These are phyloP conservation scores for Varecia variegata DNA, from an alignment of 2,797 vertebrate genomes.

Conservation along the genomic window DNA sequence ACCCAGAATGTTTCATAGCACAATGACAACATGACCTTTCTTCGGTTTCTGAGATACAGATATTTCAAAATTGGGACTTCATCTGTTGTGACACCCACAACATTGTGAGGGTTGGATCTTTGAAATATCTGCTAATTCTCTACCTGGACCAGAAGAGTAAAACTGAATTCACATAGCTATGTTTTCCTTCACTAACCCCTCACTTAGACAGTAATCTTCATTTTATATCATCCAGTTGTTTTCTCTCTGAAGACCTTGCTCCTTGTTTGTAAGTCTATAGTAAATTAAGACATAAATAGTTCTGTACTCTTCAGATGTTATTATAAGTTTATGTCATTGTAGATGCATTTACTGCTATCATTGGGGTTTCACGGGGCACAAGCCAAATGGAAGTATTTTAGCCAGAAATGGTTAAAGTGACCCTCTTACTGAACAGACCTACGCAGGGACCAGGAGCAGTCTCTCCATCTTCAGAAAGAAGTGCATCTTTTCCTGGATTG, in stretches of 20 bases:
- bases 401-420: background rate
- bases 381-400: background rate
- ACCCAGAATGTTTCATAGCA: background rate
- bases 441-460: background rate
- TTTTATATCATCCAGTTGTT: background rate
- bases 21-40: background rate
- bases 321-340: background rate
- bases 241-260: background rate
- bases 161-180: background rate
- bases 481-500: background rate
- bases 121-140: background rate
- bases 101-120: background rate
- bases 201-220: background rate
- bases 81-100: background rate
- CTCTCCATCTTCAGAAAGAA: background rate
- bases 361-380: background rate
- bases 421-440: background rate
- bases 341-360: background rate
- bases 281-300: background rate
- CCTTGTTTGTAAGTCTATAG: background rate
- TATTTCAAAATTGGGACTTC: background rate
- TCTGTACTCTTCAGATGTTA: background rate
- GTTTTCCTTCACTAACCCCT: background rate
- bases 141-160: background rate
- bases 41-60: background rate